Evolutionary conservation across 2,888 invertebrate species (phyloP), one percentile per base, ranked within the genome.

Genomic region (Tetragnatha montana): DNA sequence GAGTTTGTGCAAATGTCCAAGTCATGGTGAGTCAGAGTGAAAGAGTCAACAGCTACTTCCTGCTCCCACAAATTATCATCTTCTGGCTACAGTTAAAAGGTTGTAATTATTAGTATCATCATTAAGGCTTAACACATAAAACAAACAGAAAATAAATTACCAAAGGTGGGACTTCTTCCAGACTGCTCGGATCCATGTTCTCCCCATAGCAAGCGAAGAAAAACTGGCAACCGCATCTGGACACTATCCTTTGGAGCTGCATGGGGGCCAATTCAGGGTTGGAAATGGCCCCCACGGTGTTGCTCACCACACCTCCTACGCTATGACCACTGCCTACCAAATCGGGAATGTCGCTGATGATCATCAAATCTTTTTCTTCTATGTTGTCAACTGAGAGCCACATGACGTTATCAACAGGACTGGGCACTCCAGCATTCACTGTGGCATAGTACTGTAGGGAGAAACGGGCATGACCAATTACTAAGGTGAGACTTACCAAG

Each of bases 21-120:
- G 94, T 99, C 99, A 93, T 99, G 98, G 94, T 99, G 99, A 96
- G 99, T 98, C 80, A 99, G 95, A 0, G 98, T 99, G 93, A 99
- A 98, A 2, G 98, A 98, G 94, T 99, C 99, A 76, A 98, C 98
- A 1, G 98, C 97, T 91, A 97, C 96, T 92, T 97, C 96, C 91
- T 96, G 95, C 90, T 96, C 95, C 96, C 97, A 97, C 0, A 96
- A 95, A 70, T 96, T 96, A 3, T 92, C 92, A 47, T 93, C 93
- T 51, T 92, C 92, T 0, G 93, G 93, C 93, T 93, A 90, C 47
- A 92, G 91, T 83, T 78, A 73, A 22, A 83, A 49, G 17, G 19
- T 76, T 51, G 10, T 4, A 35, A 35, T 35, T 35, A 35, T 4
- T n/a, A n/a, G n/a, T 35, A 35, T 35, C 35, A 35, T 35, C 35